A percentile compares a stretch with the other conserved stretches of the same genome.
Evolutionary conservation across 2,888 invertebrate species (phyloP).

Genomic region (Synergus japonicus): DNA sequence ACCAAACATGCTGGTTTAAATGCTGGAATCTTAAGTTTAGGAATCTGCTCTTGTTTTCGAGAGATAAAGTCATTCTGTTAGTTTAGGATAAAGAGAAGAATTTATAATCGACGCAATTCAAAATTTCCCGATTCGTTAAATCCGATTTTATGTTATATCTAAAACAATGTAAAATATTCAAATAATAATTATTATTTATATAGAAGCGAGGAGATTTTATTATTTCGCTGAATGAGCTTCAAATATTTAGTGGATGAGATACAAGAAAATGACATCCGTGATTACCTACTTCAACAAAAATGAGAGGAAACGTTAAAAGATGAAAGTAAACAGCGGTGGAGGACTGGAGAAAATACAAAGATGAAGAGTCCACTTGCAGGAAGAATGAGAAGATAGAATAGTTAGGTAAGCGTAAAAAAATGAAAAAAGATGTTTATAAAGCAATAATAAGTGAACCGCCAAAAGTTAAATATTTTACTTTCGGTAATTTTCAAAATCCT

Average conservation of each 20-base stretch:
- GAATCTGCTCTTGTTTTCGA: background rate
- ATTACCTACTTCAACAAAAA: constrained; percentile 39
- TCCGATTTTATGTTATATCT: too few species aligned
- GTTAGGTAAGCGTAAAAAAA: background rate
- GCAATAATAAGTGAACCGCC: too few species aligned
- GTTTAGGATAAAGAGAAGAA: background rate
- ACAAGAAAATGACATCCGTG: constrained; percentile 33
- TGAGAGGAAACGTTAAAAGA: constrained; percentile 13
- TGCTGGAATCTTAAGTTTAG: background rate
- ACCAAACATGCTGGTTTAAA: constrained; percentile 8
- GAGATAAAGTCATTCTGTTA: background rate
- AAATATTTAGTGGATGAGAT: background rate
- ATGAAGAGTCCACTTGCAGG: constrained; percentile 17
- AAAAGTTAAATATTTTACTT: too few species aligned
- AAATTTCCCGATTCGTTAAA: too few species aligned
- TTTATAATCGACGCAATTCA: background rate
- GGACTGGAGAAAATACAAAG: constrained; percentile 37
- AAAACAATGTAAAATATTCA: too few species aligned
- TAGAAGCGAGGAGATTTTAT: constrained; percentile 42
- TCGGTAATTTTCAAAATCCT: too few species aligned
- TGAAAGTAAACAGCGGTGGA: constrained; percentile 26
- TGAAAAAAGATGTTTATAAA: background rate
- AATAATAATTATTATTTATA: too few species aligned
- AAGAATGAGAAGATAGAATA: constrained; percentile 37
- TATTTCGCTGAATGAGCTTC: constrained; percentile 24